Base-by-base conservation (phyloP, 2,888 invertebrate species). In the Troides oblongomaculatus region DNA sequence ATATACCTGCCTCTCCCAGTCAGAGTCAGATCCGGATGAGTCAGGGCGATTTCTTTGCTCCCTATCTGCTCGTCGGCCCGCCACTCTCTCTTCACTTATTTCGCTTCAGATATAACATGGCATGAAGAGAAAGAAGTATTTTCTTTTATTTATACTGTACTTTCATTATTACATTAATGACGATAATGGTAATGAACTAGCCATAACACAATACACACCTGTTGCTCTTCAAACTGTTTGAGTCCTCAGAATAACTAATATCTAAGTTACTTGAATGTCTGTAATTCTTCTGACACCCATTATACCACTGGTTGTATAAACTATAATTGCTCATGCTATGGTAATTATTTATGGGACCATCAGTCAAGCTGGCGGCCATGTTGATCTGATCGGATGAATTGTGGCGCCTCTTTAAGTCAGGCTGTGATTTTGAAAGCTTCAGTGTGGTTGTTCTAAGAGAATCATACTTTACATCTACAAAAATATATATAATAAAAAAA, bases 11-110 rank as follows among this genome's bases (percentile, higher is more conserved):
- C 82, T 94, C 72, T 96, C 96, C 92, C 96, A 95, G 83, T 97
- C 97, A 0, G 96, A 96, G 74, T 95, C 96, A 0, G 96, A 96
- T 6, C 96, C 96, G 23, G 95, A 95, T 0, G 95, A 95, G 71
- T 95, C 94, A 0, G 90, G 83, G 1, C 89, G 85, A 72, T 83
- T 87, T 70, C 86, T 90, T 60, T 86, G 88, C 77, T 95, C 95
- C 71, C 95, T 87, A 25, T 94, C 94, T 2, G 94, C 95, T 74
- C 95, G 85, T 79, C 95, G 89, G 6, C 95, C 95, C 73, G 94
- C 90, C 43, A 95, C 93, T 1, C 95, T 94, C 71, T 96, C 95
- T 77, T 95, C 95, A 72, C 95, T 95, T 66, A 94, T 87, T 90
- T 95, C 95, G 46, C 63, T 68, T 21, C 12, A 18, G 53, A 62